Conservation (phyloP, 2,113 vertebrate genomes). For the Isurus oxyrinchus region DNA sequence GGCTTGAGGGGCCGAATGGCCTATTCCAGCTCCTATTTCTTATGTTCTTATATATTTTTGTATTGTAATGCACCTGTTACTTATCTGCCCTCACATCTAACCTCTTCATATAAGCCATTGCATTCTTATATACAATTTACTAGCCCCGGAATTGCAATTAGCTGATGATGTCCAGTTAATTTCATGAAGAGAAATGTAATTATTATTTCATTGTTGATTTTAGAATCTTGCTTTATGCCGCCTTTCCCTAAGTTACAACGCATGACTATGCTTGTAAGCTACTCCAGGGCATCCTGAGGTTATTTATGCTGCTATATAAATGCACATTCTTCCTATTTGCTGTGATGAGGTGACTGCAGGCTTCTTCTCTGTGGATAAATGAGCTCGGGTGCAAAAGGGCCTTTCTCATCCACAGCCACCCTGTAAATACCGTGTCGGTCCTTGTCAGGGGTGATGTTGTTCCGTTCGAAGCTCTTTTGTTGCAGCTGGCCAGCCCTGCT, state of each 20-base stretch:
- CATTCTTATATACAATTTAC: too few species aligned
- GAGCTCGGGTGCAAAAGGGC: background rate
- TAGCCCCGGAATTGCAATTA: background rate
- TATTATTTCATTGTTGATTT: background rate
- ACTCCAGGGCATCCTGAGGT: background rate
- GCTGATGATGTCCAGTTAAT: background rate
- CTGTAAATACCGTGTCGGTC: background rate
- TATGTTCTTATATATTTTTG: too few species aligned
- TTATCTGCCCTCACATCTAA: background rate
- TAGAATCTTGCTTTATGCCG: background rate
- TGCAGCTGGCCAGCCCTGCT: too few species aligned
- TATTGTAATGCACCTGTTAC: too few species aligned
- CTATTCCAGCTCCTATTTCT: too few species aligned
- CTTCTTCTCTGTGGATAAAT: background rate
- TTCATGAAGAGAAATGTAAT: background rate
- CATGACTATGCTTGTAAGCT: background rate
- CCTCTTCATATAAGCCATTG: too few species aligned
- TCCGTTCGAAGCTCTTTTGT: background rate
- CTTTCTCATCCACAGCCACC: background rate
- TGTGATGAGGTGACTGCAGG: background rate
- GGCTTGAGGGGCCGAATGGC: too few species aligned
- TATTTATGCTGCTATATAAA: background rate
- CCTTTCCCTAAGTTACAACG: too few species aligned
- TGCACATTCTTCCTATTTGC: background rate
- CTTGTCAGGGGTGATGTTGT: background rate